A percentile compares a stretch with the other conserved stretches of the same genome.
Conservation (phyloP, 2,797 vertebrate species). For the Limnodromus scolopaceus region DNA sequence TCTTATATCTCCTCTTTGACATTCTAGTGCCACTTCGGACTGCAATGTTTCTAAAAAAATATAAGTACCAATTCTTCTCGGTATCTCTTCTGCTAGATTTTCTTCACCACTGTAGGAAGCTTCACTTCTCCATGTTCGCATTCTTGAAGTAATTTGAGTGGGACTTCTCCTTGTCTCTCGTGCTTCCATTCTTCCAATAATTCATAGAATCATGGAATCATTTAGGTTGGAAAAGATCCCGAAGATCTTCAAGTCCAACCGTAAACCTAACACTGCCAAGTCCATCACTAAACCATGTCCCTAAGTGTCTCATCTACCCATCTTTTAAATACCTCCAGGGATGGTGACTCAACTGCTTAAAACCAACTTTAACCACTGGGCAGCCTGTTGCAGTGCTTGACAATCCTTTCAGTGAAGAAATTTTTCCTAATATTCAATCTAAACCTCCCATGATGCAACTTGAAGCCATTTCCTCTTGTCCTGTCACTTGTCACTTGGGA, state of each 20-base stretch:
- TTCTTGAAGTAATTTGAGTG: neutral
- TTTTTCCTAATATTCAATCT: neutral
- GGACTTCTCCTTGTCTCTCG: neutral
- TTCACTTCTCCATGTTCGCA: neutral
- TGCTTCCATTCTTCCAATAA: neutral
- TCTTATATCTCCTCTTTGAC: neutral
- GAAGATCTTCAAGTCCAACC: neutral
- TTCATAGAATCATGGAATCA: neutral
- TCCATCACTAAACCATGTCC: neutral
- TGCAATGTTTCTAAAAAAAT: neutral
- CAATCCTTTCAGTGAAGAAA: neutral
- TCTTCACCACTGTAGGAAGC: neutral
- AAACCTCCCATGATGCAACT: too few relatives aligned
- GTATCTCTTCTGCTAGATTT: neutral
- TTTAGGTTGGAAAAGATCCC: neutral
- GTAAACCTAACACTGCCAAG: neutral
- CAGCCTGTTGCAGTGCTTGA: neutral
- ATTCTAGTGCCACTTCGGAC: neutral
- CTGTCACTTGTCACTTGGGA: neutral
- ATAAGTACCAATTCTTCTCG: neutral
- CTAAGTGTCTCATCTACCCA: neutral
- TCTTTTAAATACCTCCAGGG: neutral
- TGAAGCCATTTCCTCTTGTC: neutral
- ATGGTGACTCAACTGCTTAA: neutral
- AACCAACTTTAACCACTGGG: too few relatives aligned